These are phyloP conservation scores for Rhipidura dahli DNA, from an alignment of 2,113 vertebrate genomes.

Conservation along the genomic window DNA sequence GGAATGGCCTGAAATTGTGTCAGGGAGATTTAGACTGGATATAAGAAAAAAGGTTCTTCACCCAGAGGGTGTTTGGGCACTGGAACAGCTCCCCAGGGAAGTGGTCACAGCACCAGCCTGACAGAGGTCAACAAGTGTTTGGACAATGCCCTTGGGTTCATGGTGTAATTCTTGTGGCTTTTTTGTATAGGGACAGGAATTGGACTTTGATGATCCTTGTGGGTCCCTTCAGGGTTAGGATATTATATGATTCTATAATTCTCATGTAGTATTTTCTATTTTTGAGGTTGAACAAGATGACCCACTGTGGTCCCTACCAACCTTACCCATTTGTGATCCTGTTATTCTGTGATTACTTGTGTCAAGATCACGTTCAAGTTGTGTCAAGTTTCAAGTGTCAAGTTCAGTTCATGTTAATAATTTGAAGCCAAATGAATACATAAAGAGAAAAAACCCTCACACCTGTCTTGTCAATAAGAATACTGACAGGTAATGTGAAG, in stretches of 20 bases:
- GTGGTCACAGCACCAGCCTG: background rate
- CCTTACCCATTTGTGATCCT: background rate
- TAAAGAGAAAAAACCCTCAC: background rate
- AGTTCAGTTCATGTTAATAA: background rate
- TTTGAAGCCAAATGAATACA: background rate
- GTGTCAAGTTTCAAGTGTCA: background rate
- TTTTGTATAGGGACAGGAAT: background rate
- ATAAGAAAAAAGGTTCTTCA: rapidly evolving
- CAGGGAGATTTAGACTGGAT: background rate
- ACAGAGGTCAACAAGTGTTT: background rate
- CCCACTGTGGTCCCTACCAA: background rate
- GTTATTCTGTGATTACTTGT: background rate
- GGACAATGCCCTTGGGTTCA: background rate
- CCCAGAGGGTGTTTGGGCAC: rapidly evolving
- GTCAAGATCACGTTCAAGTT: too few relatives aligned
- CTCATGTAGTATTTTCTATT: background rate
- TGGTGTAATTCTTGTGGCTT: background rate
- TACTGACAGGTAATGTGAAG: background rate
- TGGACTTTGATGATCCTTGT: background rate
- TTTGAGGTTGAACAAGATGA: background rate
- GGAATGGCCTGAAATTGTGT: background rate
- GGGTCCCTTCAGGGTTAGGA: background rate
- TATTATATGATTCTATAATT: background rate
- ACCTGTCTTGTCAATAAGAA: background rate
- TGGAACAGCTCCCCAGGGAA: background rate